Conservation (phyloP, 2,113 vertebrate genomes). For the Morone chrysops region DNA sequence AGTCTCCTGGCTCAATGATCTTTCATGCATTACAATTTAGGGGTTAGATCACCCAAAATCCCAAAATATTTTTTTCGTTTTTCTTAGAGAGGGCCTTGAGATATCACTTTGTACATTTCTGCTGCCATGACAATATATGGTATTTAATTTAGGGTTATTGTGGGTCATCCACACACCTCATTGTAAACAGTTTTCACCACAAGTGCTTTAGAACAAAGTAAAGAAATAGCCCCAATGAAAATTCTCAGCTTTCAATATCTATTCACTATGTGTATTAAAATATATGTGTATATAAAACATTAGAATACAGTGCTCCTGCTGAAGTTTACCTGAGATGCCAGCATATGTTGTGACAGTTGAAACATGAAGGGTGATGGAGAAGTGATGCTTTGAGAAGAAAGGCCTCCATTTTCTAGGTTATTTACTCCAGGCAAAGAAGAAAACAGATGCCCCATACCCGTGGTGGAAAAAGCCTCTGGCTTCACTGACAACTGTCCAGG, state of each 20-base stretch:
- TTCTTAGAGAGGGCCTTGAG: background rate
- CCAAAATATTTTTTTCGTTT: too few species aligned
- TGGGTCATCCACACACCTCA: background rate
- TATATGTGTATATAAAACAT: background rate
- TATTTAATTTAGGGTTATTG: background rate
- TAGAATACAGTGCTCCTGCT: background rate
- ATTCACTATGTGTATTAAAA: background rate
- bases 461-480: conserved; percentile 88
- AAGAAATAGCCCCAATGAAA: background rate
- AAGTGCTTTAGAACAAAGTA: background rate
- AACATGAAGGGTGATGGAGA: conserved; percentile 88
- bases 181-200: background rate
- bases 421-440: conserved; percentile 87
- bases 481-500: conserved; percentile 90
- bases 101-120: background rate
- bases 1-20: background rate
- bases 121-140: background rate
- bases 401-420: conserved; percentile 82
- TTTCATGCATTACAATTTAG: background rate
- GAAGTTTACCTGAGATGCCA: conserved; percentile 93
- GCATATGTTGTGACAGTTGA: conserved; percentile 92
- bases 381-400: conserved; percentile 79
- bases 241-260: background rate
- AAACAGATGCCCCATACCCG: conserved; percentile 90
- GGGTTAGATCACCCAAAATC: background rate